Evolutionary conservation across 2,113 vertebrate genomes (phyloP).

Genomic region (Oxyura jamaicensis): DNA sequence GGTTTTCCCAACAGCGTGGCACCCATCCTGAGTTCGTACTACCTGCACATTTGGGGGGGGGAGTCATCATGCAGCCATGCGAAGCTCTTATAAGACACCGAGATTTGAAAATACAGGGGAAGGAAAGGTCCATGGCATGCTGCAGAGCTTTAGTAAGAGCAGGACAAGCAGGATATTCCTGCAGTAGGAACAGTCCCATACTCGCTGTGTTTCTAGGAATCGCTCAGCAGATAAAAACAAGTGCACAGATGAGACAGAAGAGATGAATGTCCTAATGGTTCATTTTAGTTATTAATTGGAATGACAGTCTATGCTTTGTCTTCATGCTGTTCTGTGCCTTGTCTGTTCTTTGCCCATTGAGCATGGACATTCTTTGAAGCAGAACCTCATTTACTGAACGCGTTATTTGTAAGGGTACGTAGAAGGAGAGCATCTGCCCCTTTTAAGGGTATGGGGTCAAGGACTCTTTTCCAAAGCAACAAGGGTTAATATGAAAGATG

Average conservation of each 20-base stretch:
- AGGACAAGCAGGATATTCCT: too few species aligned
- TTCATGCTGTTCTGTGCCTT: neutral
- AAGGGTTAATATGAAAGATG: too few species aligned
- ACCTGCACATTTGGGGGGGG: accelerated
- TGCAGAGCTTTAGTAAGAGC: neutral
- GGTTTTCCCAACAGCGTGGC: neutral
- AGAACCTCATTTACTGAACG: neutral
- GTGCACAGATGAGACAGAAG: too few species aligned
- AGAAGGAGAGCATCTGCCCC: too few species aligned
- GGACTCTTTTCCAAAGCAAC: too few species aligned
- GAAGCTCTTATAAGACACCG: neutral
- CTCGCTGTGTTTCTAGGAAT: neutral
- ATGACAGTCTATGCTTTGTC: accelerated
- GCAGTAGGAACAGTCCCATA: too few species aligned
- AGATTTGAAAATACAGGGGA: neutral
- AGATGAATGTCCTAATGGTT: neutral
- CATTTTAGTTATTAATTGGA: neutral
- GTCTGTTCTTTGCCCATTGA: accelerated
- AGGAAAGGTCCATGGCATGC: too few species aligned
- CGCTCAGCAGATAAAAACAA: neutral
- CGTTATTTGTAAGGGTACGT: neutral
- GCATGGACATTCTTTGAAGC: neutral
- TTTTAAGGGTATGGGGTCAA: too few species aligned
- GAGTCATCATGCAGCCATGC: accelerated
- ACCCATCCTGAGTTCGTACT: neutral